Percentiles rank a stretch among this genome's conserved stretches.
phyloP scores from a whole-genome alignment of 2,113 vertebrate genomes.

The Hippocampus abdominalis region DNA sequence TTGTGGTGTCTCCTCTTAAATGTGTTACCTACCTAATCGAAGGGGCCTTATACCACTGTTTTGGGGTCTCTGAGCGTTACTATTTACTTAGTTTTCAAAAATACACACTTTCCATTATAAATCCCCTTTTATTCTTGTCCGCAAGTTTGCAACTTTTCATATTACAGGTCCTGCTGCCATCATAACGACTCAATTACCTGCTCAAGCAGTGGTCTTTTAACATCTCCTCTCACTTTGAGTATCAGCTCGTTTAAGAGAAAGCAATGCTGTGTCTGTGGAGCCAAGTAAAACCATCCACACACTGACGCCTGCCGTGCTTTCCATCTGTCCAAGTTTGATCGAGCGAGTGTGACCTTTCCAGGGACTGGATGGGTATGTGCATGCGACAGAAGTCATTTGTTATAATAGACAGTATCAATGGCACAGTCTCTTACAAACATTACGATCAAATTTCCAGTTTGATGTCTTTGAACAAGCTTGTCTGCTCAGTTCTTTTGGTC shows the following conservation, averaged over 20 bases:
- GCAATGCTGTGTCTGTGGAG: not conserved
- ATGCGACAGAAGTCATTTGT: slow-evolving; percentile 44
- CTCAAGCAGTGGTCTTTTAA: slow-evolving; percentile 12
- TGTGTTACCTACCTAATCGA: no score
- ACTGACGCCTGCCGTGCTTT: slow-evolving; percentile 21
- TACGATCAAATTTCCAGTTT: slow-evolving; percentile 71
- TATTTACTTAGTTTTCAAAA: no score
- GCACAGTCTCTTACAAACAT: slow-evolving; percentile 56
- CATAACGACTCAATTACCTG: slow-evolving; percentile 8
- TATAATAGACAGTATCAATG: slow-evolving; percentile 65
- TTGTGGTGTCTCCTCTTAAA: no score
- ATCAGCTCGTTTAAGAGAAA: not conserved
- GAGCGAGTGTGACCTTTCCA: slow-evolving; percentile 62
- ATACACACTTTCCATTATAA: no score
- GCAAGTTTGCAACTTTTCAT: no score
- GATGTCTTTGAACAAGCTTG: slow-evolving; percentile 66
- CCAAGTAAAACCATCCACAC: slow-evolving; percentile 2
- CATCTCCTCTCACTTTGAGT: slow-evolving; percentile 26
- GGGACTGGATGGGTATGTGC: slow-evolving; percentile 53
- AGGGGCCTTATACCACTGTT: not conserved
- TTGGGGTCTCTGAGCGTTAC: not conserved
- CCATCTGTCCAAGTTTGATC: slow-evolving; percentile 63
- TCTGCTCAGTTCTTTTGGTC: slow-evolving; percentile 58
- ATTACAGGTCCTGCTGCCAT: slow-evolving; percentile 2
- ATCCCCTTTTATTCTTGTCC: not conserved